Evolutionary conservation across 2,888 invertebrate genomes (phyloP), one percentile per base, ranked within the genome.

Genomic region (Loripinus fragilis): DNA sequence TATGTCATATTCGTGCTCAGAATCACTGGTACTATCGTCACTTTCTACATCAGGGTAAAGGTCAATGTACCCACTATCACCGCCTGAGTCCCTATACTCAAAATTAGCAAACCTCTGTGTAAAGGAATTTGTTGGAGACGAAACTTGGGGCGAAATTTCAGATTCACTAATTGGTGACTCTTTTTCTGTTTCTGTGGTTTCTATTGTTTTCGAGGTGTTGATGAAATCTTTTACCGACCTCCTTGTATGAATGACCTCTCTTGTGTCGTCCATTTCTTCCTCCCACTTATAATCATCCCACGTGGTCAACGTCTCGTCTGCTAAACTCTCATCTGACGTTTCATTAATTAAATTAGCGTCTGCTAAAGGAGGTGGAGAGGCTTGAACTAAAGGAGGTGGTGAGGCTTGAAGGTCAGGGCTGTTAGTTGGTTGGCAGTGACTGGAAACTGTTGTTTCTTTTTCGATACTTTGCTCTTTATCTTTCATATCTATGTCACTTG

Each of bases 1-100:
- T 38, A 89, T 88, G 66, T 89, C 89, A 42, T 85, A 81, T 23
- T 82, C 81, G 5, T 88, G 88, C 68, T 89, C 87, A 1, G 85
- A 70, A 25, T 70, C 71, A 65, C 69, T 55, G 38, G 76, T 76
- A 41, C 68, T 74, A 28, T 68, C 69, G 25, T 74, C 76, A 74
- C 76, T 76, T 50, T 85, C 82, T 10, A 77, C 69, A 25, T 77
- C 85, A 17, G 85, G 79, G 60, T 85, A 76, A 45, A 87, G 76
- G 25, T 83, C 82, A 41, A 80, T 76, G 69, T 80, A 82, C 5
- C 80, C 78, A 64, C 83, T 83, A 41, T 87, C 83, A 25, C 85
- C 86, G 20, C 81, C 85, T 20, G 80, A 79, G 55, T 83, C 83
- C 64, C 83, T 81, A 64, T 86, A 87, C 69, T 88, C 87, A 30